Conservation (phyloP, 2,113 vertebrate genomes). For the Hyperopisus bebe region DNA sequence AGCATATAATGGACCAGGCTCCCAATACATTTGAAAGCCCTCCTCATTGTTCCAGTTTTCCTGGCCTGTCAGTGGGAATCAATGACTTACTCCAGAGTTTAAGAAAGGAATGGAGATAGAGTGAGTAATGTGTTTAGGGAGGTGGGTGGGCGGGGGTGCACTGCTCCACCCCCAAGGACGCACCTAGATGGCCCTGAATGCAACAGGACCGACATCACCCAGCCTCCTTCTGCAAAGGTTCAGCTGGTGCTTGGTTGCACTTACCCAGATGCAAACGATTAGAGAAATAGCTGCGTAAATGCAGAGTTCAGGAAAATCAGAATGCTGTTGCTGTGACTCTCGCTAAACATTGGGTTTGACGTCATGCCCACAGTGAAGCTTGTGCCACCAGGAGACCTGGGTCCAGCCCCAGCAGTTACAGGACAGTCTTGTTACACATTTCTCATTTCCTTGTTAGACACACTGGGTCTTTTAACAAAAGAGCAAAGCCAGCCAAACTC, state of each 20-base stretch:
- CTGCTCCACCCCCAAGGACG: background rate
- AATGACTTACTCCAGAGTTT: conserved; percentile 21
- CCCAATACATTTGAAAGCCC: conserved; percentile 26
- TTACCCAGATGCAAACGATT: background rate
- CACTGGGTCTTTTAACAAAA: background rate
- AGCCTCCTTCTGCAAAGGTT: background rate
- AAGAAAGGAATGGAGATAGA: conserved; percentile 22
- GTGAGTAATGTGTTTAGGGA: conserved; percentile 16
- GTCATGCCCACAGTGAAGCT: background rate
- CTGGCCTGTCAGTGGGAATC: conserved; percentile 17
- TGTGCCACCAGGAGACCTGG: background rate
- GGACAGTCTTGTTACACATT: conserved; percentile 8
- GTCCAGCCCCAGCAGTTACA: background rate
- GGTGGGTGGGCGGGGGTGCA: background rate
- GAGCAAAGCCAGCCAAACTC: background rate
- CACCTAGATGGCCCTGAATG: conserved; percentile 15
- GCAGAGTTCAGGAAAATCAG: background rate
- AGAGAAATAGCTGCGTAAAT: background rate
- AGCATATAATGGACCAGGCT: conserved; percentile 17
- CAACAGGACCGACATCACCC: background rate
- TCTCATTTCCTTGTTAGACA: conserved; percentile 22
- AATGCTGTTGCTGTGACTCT: background rate
- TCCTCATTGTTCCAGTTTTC: conserved; percentile 18
- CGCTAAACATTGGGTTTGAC: background rate
- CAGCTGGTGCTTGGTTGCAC: background rate